phyloP scores from a whole-genome alignment of 2,113 vertebrate genomes.

The Cololabis saira region DNA sequence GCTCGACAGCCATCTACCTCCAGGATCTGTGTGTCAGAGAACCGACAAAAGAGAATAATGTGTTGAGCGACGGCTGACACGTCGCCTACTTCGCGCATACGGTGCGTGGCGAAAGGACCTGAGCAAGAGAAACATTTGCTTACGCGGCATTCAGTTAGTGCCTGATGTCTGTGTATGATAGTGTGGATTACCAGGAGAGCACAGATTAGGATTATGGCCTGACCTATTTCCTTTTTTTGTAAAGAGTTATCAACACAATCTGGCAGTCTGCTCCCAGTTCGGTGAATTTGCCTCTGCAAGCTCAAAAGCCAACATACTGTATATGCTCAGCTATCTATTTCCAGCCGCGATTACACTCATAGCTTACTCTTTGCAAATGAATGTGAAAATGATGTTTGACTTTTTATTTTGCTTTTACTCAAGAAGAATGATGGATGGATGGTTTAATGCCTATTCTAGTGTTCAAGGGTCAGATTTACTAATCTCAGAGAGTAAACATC shows the following conservation, averaged over 20 bases:
- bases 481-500: too few relatives aligned
- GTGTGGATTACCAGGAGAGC: constrained; percentile 61
- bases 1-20: constrained; percentile 13
- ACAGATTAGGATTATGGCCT: constrained; percentile 73
- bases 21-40: constrained; percentile 20
- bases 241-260: constrained; percentile 50
- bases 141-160: constrained; percentile 24
- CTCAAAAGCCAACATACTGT: too few relatives aligned
- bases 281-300: not conserved
- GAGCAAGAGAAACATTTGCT: constrained; percentile 13
- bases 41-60: constrained; percentile 11
- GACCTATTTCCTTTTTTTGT: constrained; percentile 65
- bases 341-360: too few relatives aligned
- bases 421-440: too few relatives aligned
- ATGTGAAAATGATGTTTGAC: too few relatives aligned
- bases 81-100: not conserved
- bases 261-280: constrained; percentile 35
- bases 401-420: too few relatives aligned
- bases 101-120: too few relatives aligned
- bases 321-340: too few relatives aligned
- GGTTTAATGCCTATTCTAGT: too few relatives aligned
- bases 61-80: constrained; percentile 17
- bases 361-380: too few relatives aligned
- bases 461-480: too few relatives aligned
- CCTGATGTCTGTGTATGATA: constrained; percentile 41